Evolutionary conservation across 2,113 vertebrate genomes (phyloP).

Genomic region (Empidonax alnorum): DNA sequence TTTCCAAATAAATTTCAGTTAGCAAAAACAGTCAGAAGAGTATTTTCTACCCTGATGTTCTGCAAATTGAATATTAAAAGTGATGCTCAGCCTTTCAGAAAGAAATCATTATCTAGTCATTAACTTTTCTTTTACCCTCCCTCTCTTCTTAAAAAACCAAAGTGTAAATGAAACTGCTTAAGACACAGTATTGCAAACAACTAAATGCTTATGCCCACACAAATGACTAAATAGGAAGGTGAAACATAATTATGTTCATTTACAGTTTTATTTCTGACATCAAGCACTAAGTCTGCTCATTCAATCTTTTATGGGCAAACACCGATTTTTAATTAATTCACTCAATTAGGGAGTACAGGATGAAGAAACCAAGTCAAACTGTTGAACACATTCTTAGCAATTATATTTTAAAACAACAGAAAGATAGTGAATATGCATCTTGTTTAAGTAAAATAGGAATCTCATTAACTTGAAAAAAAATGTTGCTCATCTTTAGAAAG

Average conservation of each 20-base stretch:
- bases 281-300: slow-evolving; percentile 22
- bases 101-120: slow-evolving; percentile 57
- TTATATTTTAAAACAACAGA: slow-evolving; percentile 38
- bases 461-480: slow-evolving; percentile 42
- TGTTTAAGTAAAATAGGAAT: slow-evolving; percentile 36
- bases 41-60: slow-evolving; percentile 20
- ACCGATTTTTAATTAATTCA: slow-evolving; percentile 47
- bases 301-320: slow-evolving; percentile 33
- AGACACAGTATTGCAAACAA: neutral
- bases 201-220: slow-evolving; percentile 27
- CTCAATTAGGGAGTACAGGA: neutral
- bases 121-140: slow-evolving; percentile 49
- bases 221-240: slow-evolving; percentile 55
- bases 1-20: neutral
- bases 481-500: neutral
- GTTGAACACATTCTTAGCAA: neutral
- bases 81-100: slow-evolving; percentile 46
- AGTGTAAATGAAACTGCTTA: slow-evolving; percentile 43
- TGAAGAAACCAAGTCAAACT: slow-evolving; percentile 28
- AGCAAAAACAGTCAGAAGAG: neutral
- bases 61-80: slow-evolving; percentile 48
- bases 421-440: slow-evolving; percentile 26
- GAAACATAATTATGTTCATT: slow-evolving; percentile 54
- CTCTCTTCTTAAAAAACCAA: slow-evolving; percentile 17
- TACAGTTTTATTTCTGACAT: slow-evolving; percentile 43